phyloP scores from a whole-genome alignment of 2,888 invertebrate genomes.

The Dasysyrphus tricinctus region DNA sequence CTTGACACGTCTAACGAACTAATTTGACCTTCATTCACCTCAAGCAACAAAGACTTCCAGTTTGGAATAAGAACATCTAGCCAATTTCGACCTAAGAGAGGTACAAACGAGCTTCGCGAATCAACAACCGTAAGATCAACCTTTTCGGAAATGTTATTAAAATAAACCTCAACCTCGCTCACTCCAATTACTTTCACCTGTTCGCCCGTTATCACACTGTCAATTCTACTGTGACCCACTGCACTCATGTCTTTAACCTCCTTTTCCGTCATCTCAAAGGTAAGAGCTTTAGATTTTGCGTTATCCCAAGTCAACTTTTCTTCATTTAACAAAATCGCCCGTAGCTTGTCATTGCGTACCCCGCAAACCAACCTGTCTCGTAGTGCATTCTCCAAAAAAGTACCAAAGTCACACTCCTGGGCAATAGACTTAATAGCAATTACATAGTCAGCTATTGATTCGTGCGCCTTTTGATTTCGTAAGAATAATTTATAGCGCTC shows the following conservation, averaged over 20 bases:
- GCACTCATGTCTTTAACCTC: constrained; percentile 28
- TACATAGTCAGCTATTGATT: no score
- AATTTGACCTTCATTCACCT: background rate
- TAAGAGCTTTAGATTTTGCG: no score
- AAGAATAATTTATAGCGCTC: no score
- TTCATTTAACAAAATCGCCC: constrained; percentile 29
- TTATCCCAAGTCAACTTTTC: no score
- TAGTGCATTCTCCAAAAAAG: no score
- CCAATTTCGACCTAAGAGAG: constrained; percentile 25
- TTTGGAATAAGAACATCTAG: constrained; percentile 7
- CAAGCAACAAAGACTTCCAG: background rate
- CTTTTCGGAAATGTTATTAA: background rate
- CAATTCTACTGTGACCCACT: constrained; percentile 2
- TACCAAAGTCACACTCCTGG: constrained; percentile 31
- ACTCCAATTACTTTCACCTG: constrained; percentile 5
- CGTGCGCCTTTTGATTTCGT: no score
- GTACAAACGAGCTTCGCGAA: constrained; percentile 22
- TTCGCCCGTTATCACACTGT: constrained; percentile 37
- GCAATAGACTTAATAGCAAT: no score
- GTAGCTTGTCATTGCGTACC: constrained; percentile 7
- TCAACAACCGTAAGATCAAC: constrained; percentile 5
- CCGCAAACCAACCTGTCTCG: no score
- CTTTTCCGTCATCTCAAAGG: no score
- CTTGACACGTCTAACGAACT: background rate
- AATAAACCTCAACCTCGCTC: constrained; percentile 8